phyloP scores from a whole-genome alignment of 2,797 vertebrate genomes.

The Pantherophis vulpinus region DNA sequence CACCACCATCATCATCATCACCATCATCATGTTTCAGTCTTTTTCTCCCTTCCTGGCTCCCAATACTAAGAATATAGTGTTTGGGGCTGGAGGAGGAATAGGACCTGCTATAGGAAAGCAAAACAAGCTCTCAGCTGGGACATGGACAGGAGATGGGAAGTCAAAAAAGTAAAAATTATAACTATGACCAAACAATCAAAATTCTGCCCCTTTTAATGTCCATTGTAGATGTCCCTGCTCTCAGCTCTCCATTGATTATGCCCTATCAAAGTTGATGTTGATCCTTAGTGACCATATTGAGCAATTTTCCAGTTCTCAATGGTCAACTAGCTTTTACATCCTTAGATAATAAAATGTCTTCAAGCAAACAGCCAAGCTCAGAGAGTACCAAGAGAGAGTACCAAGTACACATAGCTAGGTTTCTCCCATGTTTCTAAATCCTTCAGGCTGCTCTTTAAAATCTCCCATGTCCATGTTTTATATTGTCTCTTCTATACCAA shows the following conservation, averaged over 20 bases:
- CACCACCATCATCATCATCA: not conserved
- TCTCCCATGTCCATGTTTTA: not conserved
- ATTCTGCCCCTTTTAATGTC: not conserved
- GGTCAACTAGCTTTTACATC: not conserved
- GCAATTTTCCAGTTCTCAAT: not conserved
- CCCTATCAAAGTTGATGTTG: not conserved
- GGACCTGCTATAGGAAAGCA: not conserved
- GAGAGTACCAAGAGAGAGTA: not conserved
- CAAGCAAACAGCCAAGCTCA: not conserved
- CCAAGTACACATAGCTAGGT: not conserved
- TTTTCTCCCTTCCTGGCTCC: not conserved
- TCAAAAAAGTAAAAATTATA: not conserved
- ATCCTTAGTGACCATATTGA: not conserved
- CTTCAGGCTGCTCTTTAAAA: not conserved
- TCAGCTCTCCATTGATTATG: not conserved
- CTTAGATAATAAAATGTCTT: not conserved
- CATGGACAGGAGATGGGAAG: not conserved
- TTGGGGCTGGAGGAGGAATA: not conserved
- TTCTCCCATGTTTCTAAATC: not conserved
- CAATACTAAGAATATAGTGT: not conserved
- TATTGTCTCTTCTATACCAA: not conserved
- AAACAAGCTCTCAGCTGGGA: not conserved
- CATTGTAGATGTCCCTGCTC: not conserved
- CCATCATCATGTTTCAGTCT: not conserved
- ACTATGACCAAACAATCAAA: not conserved